Evolutionary conservation across 1,140 invertebrate species (phyloP).

Genomic region (Agrilus planipennis): DNA sequence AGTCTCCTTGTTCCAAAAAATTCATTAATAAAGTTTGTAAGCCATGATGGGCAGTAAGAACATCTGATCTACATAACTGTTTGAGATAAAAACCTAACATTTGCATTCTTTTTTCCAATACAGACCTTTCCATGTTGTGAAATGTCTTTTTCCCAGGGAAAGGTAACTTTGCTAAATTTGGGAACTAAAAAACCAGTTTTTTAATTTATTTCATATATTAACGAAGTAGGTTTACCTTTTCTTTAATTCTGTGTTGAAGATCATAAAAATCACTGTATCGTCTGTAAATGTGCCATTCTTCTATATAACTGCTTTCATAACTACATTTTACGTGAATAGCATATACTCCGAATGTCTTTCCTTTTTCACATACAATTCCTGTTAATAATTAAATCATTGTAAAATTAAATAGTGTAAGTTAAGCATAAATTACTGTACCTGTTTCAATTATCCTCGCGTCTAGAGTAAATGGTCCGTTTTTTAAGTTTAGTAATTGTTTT

Average conservation of each 20-base stretch:
- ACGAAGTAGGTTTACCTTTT: conserved; percentile 39
- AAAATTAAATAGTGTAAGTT: background rate
- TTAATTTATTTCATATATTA: conserved; percentile 2
- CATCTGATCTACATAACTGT: conserved; percentile 48
- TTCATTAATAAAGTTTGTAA: conserved; percentile 57
- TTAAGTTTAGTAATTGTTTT: conserved; percentile 30
- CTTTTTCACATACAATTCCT: conserved; percentile 64
- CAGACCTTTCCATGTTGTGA: conserved; percentile 79
- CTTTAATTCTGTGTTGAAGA: conserved; percentile 64
- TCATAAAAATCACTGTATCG: conserved; percentile 89
- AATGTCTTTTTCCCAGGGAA: conserved; percentile 92
- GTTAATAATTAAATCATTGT: background rate
- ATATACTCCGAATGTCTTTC: conserved; percentile 81
- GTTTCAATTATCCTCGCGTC: conserved; percentile 60
- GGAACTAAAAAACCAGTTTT: conserved; percentile 48
- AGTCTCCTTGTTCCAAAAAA: conserved; percentile 69
- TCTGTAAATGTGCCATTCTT: conserved; percentile 69
- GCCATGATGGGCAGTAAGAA: conserved; percentile 50
- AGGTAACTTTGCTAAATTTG: conserved; percentile 61
- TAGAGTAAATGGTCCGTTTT: conserved; percentile 45
- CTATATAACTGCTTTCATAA: conserved; percentile 50
- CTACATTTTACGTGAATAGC: conserved; percentile 66
- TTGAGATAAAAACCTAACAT: conserved; percentile 77
- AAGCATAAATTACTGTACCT: conserved; percentile 33
- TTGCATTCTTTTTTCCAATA: conserved; percentile 75